Evolutionary conservation across 2,113 vertebrate genomes (phyloP).

Genomic region (Chaetops frenatus): DNA sequence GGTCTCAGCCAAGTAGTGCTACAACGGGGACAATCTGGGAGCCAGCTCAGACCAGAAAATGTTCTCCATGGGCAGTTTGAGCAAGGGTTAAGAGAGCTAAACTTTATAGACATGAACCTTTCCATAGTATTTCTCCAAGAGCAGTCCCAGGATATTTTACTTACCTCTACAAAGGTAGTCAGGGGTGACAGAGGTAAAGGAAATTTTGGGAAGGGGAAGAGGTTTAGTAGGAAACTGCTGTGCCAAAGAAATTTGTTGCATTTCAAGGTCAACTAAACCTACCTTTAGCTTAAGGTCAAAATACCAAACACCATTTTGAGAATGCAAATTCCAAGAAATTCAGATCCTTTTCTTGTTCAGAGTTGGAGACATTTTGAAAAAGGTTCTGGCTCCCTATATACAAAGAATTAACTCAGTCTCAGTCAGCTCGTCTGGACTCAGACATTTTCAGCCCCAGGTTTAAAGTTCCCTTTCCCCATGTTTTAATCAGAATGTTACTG

Average conservation of each 20-base stretch:
- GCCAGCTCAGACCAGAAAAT: not conserved
- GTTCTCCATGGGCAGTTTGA: not conserved
- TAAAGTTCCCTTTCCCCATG: not conserved
- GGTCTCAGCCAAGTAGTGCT: not conserved
- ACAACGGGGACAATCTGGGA: not conserved
- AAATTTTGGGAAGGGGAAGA: not conserved
- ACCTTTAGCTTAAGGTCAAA: not conserved
- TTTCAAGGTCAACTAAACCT: not conserved
- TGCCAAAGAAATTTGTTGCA: not conserved
- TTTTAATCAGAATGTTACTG: not conserved
- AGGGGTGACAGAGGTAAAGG: not conserved
- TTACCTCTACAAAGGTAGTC: not conserved
- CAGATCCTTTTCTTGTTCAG: not conserved
- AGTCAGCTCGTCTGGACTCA: fast-evolving
- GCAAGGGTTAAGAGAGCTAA: not conserved
- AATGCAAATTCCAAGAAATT: not conserved
- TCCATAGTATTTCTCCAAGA: not conserved
- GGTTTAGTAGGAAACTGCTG: not conserved
- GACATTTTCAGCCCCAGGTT: not conserved
- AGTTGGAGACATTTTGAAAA: not conserved
- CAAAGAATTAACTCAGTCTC: not conserved
- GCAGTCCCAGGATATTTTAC: not conserved
- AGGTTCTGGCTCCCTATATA: not conserved
- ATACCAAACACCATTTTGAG: not conserved
- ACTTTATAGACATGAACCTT: not conserved